Percentiles rank a stretch among this genome's conserved stretches.
phyloP scores from a whole-genome alignment of 2,113 vertebrate genomes.

The Trochalopteron elliotii region DNA sequence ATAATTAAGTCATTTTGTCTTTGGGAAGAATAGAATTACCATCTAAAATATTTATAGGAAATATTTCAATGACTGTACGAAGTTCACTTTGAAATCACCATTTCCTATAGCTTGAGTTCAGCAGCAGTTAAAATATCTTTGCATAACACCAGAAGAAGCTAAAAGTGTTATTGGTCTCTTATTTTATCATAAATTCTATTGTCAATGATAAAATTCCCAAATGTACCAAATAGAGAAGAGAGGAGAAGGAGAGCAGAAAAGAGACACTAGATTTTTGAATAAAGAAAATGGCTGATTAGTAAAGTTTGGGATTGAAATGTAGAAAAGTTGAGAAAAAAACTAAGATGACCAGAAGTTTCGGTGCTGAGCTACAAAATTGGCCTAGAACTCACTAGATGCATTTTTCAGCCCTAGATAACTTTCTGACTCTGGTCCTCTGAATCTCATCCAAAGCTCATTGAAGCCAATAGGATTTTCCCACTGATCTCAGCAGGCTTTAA shows the following conservation, averaged over 20 bases:
- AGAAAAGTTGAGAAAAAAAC: neutral
- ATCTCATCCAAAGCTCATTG: neutral
- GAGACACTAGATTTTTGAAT: neutral
- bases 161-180: neutral
- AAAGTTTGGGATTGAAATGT: neutral
- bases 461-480: neutral
- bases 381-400: neutral
- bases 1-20: conserved; percentile 37
- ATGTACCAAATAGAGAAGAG: neutral
- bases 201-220: neutral
- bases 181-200: neutral
- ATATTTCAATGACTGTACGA: neutral
- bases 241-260: neutral
- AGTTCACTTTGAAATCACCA: neutral
- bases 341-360: neutral
- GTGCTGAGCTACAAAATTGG: neutral
- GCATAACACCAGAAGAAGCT: neutral
- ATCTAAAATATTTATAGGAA: conserved; percentile 13
- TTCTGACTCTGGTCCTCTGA: neutral
- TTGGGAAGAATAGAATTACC: neutral
- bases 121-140: conserved; percentile 48
- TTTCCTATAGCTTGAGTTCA: conserved; percentile 48
- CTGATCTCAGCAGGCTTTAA: neutral
- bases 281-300: neutral
- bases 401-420: neutral